Evolutionary conservation across 2,113 vertebrate genomes (phyloP).

Genomic region (Nipponia nippon): DNA sequence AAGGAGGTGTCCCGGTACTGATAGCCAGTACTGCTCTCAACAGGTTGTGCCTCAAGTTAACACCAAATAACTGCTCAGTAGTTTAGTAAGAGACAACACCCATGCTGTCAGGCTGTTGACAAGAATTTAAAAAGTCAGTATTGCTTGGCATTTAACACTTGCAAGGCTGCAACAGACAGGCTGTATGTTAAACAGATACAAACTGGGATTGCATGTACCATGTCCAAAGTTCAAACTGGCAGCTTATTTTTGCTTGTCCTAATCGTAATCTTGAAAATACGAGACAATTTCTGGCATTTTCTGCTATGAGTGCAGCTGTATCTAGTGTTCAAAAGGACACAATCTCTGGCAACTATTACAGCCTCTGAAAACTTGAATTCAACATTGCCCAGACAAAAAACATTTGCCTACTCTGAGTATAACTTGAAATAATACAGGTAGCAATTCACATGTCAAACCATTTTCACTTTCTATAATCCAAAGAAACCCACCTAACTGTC

Average conservation of each 20-base stretch:
- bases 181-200: neutral
- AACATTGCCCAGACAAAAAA: neutral
- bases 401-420: neutral
- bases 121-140: neutral
- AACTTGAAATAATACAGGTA: neutral
- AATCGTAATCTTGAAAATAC: neutral
- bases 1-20: neutral
- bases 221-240: neutral
- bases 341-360: neutral
- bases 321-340: neutral
- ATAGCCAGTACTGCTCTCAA: neutral
- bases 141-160: neutral
- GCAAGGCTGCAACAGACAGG: neutral
- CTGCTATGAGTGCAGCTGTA: neutral
- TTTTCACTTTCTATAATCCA: neutral
- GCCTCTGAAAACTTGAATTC: neutral
- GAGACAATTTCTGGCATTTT: neutral
- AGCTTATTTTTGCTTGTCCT: neutral
- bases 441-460: neutral
- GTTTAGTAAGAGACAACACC: neutral
- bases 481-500: neutral
- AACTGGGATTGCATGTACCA: fast-evolving
- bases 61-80: neutral
- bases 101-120: neutral
- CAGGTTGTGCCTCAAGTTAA: neutral